Conservation (phyloP, 2,113 vertebrate species). For the Ptilorrhoa leucosticta region DNA sequence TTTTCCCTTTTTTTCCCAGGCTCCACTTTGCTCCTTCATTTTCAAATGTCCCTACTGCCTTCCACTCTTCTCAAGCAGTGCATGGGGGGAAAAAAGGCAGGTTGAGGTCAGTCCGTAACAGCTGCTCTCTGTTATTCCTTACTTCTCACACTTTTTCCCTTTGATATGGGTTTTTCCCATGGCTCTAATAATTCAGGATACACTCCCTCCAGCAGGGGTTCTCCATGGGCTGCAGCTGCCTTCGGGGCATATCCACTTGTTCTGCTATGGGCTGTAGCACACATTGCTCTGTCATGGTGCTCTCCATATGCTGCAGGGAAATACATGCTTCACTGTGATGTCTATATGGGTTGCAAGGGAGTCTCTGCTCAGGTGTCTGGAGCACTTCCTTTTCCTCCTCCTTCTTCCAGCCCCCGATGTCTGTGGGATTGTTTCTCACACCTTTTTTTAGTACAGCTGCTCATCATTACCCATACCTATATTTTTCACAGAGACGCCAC, state of each 20-base stretch:
- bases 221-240: background rate
- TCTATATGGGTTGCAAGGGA: background rate
- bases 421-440: background rate
- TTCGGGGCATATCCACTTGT: background rate
- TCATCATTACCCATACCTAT: background rate
- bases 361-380: background rate
- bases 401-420: background rate
- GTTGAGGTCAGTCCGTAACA: background rate
- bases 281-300: accelerated
- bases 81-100: accelerated
- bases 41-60: background rate
- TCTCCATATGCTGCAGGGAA: background rate
- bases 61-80: background rate
- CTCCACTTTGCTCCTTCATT: background rate
- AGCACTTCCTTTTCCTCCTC: background rate
- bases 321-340: background rate
- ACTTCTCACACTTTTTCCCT: background rate
- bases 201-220: background rate
- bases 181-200: background rate
- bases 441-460: background rate
- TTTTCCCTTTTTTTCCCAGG: background rate
- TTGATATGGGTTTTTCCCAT: background rate
- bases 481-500: background rate
- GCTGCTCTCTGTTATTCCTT: background rate
- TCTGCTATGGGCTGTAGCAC: background rate